These are phyloP conservation scores for Brachionus koreanus DNA, from an alignment of 1,140 invertebrate species.

Conservation along the genomic window DNA sequence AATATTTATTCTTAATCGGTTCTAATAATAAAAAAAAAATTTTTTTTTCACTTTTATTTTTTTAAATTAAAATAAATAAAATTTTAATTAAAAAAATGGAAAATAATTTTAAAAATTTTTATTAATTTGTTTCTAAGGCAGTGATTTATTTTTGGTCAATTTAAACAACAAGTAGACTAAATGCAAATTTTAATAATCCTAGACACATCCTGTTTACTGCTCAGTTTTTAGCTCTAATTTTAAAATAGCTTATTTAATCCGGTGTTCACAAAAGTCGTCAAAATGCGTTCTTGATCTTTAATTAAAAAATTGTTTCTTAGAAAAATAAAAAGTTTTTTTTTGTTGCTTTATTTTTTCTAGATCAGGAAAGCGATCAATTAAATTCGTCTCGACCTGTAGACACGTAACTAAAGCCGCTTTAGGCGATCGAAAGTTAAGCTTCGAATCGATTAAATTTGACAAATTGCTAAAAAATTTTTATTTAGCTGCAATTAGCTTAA, in stretches of 20 bases:
- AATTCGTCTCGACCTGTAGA: slow-evolving; percentile 8
- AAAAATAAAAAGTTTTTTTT: background rate
- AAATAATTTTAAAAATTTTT: no score
- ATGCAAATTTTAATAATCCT: background rate
- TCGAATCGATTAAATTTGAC: background rate
- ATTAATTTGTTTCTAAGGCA: background rate
- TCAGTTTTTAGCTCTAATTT: background rate
- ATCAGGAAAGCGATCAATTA: slow-evolving; percentile 31
- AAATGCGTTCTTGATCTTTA: background rate
- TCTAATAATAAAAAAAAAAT: no score
- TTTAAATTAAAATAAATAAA: no score
- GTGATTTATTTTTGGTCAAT: background rate
- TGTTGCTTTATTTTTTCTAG: background rate
- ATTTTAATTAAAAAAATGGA: background rate
- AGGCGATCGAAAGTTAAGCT: background rate
- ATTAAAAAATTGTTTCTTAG: background rate
- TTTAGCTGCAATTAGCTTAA: background rate
- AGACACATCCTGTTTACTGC: background rate
- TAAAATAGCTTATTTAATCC: background rate
- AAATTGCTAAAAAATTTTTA: background rate
- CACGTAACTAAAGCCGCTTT: slow-evolving; percentile 6
- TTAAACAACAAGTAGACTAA: background rate
- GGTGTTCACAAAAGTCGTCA: background rate
- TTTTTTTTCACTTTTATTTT: background rate
- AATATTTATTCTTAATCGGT: no score